These are phyloP conservation scores for Hemiprocne comata DNA, from an alignment of 2,113 vertebrate genomes.

Conservation along the genomic window DNA sequence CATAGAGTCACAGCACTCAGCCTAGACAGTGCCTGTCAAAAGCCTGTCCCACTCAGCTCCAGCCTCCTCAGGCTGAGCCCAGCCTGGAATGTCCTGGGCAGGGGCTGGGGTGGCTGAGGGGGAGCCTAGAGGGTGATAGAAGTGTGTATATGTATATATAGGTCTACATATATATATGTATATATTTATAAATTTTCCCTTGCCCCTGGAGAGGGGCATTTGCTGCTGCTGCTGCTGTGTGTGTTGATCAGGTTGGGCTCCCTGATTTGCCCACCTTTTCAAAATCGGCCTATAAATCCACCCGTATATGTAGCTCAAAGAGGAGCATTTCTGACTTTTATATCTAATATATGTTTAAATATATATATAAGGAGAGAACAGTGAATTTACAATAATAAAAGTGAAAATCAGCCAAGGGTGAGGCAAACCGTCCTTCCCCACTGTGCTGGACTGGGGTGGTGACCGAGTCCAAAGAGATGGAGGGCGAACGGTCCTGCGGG, in stretches of 20 bases:
- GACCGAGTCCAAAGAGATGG: too few relatives aligned
- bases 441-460: neutral
- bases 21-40: rapidly evolving
- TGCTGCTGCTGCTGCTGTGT: slow-evolving; percentile 40
- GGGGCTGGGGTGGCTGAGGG: neutral
- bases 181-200: neutral
- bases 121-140: rapidly evolving
- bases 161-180: neutral
- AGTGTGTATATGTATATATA: neutral
- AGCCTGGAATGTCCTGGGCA: neutral
- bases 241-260: neutral
- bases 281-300: neutral
- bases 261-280: neutral
- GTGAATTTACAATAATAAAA: slow-evolving; percentile 49
- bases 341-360: slow-evolving; percentile 53
- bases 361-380: neutral
- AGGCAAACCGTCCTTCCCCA: neutral
- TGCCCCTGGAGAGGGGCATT: slow-evolving; percentile 7
- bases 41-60: rapidly evolving
- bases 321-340: slow-evolving; percentile 53
- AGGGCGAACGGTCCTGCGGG: neutral
- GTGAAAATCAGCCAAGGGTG: neutral
- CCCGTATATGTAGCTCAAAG: neutral
- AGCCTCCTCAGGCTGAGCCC: neutral
- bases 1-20: neutral